Conservation (phyloP, 2,797 vertebrate species). For the Taeniopygia guttata region DNA sequence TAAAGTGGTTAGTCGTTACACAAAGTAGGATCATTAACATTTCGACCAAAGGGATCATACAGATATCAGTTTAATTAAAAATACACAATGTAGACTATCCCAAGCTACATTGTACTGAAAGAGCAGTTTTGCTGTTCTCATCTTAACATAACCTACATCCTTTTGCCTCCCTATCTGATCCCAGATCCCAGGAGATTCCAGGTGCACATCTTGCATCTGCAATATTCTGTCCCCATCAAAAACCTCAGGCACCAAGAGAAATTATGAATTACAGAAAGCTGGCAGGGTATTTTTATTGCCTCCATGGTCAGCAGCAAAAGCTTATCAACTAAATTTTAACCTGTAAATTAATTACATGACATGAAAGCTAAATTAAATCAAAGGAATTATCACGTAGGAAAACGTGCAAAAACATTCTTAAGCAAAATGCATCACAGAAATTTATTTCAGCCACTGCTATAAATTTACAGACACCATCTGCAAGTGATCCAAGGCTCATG, state of each 20-base stretch:
- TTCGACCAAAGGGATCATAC: conserved; percentile 96
- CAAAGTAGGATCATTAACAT: conserved; percentile 83
- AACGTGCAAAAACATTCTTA: background rate
- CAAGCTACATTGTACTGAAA: conserved; percentile 71
- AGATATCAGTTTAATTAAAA: conserved; percentile 48
- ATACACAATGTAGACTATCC: conserved; percentile 76
- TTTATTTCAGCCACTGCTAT: background rate
- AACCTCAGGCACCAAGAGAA: background rate
- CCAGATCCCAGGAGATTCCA: background rate
- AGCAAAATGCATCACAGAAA: background rate
- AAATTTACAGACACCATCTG: background rate
- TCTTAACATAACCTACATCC: conserved; percentile 53
- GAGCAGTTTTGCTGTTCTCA: conserved; percentile 70
- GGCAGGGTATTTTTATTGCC: background rate
- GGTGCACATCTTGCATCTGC: background rate
- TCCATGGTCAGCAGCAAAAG: conserved; percentile 45
- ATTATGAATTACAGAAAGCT: background rate
- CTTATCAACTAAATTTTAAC: background rate
- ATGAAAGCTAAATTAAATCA: background rate
- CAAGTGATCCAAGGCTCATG: background rate
- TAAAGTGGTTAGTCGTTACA: conserved; percentile 82
- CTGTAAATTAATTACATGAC: background rate
- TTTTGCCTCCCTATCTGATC: background rate
- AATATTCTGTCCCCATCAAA: conserved; percentile 22
- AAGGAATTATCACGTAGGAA: background rate